Evolutionary conservation across 2,888 invertebrate genomes (phyloP).

Genomic region (Halictus quadricinctus): DNA sequence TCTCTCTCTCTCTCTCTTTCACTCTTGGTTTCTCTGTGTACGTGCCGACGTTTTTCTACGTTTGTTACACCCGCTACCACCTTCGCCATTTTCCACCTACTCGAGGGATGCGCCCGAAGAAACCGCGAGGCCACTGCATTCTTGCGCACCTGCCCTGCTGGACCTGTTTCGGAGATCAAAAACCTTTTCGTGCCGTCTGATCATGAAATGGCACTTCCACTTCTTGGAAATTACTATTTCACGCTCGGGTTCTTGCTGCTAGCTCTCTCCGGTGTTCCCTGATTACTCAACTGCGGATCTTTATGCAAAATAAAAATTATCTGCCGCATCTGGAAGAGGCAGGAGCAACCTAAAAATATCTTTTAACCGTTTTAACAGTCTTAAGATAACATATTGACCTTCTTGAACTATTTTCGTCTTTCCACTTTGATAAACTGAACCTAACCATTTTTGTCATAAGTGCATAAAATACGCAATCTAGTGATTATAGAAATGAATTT

Average conservation of each 20-base stretch:
- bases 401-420: no score
- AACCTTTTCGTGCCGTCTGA: conserved; percentile 7
- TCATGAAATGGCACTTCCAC: neutral
- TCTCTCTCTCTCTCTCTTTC: neutral
- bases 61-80: conserved; percentile 33
- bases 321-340: no score
- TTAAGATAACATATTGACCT: no score
- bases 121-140: conserved; percentile 5
- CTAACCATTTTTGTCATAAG: no score
- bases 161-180: conserved; percentile 4
- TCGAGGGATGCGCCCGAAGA: neutral
- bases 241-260: neutral
- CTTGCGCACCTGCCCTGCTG: conserved; percentile 13
- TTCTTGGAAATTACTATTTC: conserved; percentile 2
- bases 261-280: neutral
- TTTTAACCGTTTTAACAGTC: no score
- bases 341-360: no score
- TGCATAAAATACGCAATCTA: no score
- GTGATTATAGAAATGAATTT: no score
- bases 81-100: neutral
- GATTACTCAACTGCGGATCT: neutral
- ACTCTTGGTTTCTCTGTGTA: conserved; percentile 12
- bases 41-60: conserved; percentile 40
- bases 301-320: neutral
- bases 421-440: no score